Evolutionary conservation across 2,113 vertebrate genomes (phyloP).

Genomic region (Cyanocitta stelleri): DNA sequence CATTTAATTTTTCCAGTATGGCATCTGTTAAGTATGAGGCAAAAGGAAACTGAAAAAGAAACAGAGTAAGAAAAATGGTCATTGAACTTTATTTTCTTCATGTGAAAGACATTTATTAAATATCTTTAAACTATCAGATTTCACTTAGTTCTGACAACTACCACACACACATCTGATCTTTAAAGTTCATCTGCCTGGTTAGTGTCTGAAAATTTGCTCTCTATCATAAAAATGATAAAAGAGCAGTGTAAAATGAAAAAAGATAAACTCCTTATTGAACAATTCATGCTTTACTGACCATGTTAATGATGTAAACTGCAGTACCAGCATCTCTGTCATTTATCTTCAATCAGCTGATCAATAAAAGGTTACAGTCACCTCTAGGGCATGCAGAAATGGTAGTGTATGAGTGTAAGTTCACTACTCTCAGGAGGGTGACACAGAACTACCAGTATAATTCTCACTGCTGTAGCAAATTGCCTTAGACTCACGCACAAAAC

Average conservation of each 20-base stretch:
- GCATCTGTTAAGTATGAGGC: slow-evolving; percentile 84
- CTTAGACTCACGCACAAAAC: slow-evolving; percentile 24
- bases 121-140: slow-evolving; percentile 63
- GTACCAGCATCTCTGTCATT: slow-evolving; percentile 76
- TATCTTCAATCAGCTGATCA: slow-evolving; percentile 79
- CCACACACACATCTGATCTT: slow-evolving; percentile 34
- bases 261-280: slow-evolving; percentile 80
- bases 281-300: slow-evolving; percentile 82
- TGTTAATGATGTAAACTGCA: slow-evolving; percentile 84
- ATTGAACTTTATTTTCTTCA: slow-evolving; percentile 52
- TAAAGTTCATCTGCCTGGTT: slow-evolving; percentile 64
- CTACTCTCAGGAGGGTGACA: slow-evolving; percentile 58
- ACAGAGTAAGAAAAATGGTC: slow-evolving; percentile 65
- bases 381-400: slow-evolving; percentile 63
- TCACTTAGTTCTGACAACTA: slow-evolving; percentile 55
- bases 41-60: slow-evolving; percentile 86
- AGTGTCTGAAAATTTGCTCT: slow-evolving; percentile 63
- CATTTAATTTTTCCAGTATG: slow-evolving; percentile 87
- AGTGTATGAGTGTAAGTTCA: slow-evolving; percentile 36
- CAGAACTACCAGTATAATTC: slow-evolving; percentile 38
- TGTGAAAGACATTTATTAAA: slow-evolving; percentile 47
- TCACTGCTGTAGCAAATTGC: slow-evolving; percentile 11
- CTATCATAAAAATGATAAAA: slow-evolving; percentile 78
- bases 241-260: slow-evolving; percentile 76
- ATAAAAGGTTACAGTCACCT: slow-evolving; percentile 78